phyloP scores from a whole-genome alignment of 2,113 vertebrate genomes.

The Anser brachyrhynchus region DNA sequence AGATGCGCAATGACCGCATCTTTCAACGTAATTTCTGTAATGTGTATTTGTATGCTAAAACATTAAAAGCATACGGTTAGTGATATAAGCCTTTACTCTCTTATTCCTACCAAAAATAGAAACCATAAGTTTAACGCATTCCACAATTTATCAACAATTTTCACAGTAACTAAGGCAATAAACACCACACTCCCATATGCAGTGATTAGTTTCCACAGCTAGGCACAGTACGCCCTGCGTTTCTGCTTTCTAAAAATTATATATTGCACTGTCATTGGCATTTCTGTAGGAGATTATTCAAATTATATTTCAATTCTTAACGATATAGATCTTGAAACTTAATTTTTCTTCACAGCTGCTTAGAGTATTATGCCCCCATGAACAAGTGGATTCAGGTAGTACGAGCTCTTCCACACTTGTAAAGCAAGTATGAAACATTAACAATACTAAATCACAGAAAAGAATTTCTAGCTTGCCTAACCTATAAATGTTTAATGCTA shows the following conservation, averaged over 20 bases:
- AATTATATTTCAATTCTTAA: background rate
- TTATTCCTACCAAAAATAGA: background rate
- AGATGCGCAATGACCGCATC: background rate
- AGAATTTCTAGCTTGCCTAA: background rate
- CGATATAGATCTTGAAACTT: background rate
- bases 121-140: background rate
- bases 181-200: background rate
- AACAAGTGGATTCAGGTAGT: background rate
- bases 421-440: background rate
- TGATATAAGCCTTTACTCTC: background rate
- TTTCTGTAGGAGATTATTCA: background rate
- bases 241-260: background rate
- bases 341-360: background rate
- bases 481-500: background rate
- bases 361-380: background rate
- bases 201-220: background rate
- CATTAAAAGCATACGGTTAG: background rate
- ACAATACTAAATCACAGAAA: background rate
- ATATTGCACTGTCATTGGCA: background rate
- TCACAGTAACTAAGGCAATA: background rate
- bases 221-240: background rate
- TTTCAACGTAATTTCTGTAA: background rate
- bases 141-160: background rate
- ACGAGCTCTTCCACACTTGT: background rate
- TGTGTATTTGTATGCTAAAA: background rate